Percentiles rank a stretch among this genome's conserved stretches.
Evolutionary conservation across 2,797 vertebrate species (phyloP).

Genomic region (Gymnocypris eckloni): DNA sequence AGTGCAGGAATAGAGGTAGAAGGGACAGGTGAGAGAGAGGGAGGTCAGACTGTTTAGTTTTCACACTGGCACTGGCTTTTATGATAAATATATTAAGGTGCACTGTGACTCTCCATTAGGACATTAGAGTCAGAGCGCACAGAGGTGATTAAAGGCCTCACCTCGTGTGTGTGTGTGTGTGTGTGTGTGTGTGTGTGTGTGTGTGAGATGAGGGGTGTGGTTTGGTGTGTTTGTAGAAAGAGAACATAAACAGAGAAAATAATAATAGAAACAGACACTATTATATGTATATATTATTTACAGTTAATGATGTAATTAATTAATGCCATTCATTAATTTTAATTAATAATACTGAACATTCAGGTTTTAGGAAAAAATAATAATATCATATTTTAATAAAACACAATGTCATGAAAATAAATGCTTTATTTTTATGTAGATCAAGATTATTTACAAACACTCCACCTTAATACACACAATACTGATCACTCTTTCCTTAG

Average conservation of each 20-base stretch:
- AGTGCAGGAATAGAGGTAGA: slow-evolving; percentile 36
- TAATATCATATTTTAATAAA: not conserved
- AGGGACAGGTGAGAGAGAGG: slow-evolving; percentile 35
- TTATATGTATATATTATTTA: not conserved
- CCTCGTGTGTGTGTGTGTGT: slow-evolving; percentile 21
- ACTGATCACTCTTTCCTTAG: not conserved
- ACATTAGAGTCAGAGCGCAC: slow-evolving; percentile 38
- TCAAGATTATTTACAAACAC: not conserved
- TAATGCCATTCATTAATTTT: not conserved
- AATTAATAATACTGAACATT: not conserved
- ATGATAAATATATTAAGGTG: slow-evolving; percentile 62
- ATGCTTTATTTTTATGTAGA: not conserved
- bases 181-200: slow-evolving; percentile 4
- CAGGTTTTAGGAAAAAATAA: not conserved
- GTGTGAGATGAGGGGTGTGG: slow-evolving; percentile 14
- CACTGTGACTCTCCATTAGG: slow-evolving; percentile 53
- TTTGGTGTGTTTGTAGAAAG: slow-evolving; percentile 21
- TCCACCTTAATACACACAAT: not conserved
- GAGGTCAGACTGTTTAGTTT: slow-evolving; percentile 61
- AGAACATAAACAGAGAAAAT: slow-evolving; percentile 11
- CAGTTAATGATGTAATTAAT: not conserved
- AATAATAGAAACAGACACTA: not conserved
- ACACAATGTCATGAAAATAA: not conserved
- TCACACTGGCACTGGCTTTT: slow-evolving; percentile 56
- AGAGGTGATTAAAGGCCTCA: slow-evolving; percentile 56